Base-by-base conservation (phyloP, 1,140 invertebrate species). In the Drosophila malerkotliana region DNA sequence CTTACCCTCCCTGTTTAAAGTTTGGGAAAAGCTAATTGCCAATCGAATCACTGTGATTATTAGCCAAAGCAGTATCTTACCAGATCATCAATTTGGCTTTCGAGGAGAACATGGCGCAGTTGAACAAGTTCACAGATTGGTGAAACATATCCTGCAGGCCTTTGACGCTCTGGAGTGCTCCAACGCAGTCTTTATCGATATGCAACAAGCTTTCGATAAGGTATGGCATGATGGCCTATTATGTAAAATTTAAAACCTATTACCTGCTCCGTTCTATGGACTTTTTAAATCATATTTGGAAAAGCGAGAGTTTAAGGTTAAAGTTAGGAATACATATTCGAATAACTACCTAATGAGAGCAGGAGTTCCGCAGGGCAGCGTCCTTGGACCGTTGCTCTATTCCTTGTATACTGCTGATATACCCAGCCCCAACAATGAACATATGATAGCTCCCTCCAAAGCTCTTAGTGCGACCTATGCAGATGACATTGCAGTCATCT, bases 131-230 rank as follows among this genome's bases (percentile, higher is more conserved):
- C 45, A 60, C 24, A 49, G 64, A 68, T n/a, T 39, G 34, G 34
- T 39, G 12, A 9, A 39, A n/a, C 34, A 39, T 39, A 39, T 39
- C 9, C 9, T 39, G 9, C 34, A 39, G 7, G 34, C 34, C 34
- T 39, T 39, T 12, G 34, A n/a, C 10, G 57, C 59, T 24, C n/a
- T 14, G 9, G 52, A 69, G 6, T 68, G 47, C 37, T 56, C 26
- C 28, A 56, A 56, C 8, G 57, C 52, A 18, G 66, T 61, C 15
- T 69, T 69, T 24, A 61, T 68, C 24, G 57, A 55, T 28, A 68
- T 68, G 57, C 56, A 69, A n/a, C 53, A 69, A 61, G 57, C 57
- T 9, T 47, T 44, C 7, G 39, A 44, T 55, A 37, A 21, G 37
- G 28, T 45, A 18, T 51, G 59, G 49, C 37, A 61, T 41, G n/a